phyloP scores from a whole-genome alignment of 1,140 invertebrate species.

The Leptinotarsa lineolata region DNA sequence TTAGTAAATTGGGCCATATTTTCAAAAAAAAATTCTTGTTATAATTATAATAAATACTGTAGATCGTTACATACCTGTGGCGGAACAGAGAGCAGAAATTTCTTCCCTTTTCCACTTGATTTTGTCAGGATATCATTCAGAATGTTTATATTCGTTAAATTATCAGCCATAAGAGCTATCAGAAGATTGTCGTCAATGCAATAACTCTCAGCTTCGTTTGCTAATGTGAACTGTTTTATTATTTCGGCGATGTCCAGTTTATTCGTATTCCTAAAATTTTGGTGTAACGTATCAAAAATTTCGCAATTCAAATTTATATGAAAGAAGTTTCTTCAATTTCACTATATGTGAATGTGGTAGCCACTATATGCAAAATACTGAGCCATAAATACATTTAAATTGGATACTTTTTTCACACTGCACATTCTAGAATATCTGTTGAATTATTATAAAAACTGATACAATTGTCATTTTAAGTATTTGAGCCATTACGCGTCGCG shows the following conservation, averaged over 20 bases:
- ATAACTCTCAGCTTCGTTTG: constrained; percentile 40
- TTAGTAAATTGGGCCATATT: too few species aligned
- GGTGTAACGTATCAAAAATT: not conserved
- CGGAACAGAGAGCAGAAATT: constrained; percentile 42
- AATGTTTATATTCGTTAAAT: not conserved
- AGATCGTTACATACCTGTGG: constrained; percentile 48
- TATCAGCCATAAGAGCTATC: constrained; percentile 19
- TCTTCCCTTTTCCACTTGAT: constrained; percentile 14
- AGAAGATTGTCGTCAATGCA: constrained; percentile 53
- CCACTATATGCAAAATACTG: too few species aligned
- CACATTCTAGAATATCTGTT: too few species aligned
- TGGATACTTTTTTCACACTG: too few species aligned
- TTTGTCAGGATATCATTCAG: constrained; percentile 19
- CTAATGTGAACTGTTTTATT: constrained; percentile 30
- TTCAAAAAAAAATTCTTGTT: too few species aligned
- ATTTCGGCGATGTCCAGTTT: constrained; percentile 29
- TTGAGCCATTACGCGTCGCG: too few species aligned
- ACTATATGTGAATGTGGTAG: too few species aligned
- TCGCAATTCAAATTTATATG: not conserved
- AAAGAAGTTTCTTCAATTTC: not conserved
- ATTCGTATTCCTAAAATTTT: constrained; percentile 36
- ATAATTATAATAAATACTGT: too few species aligned
- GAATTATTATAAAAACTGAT: too few species aligned
- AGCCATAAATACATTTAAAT: too few species aligned
- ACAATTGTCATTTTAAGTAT: too few species aligned